Conservation (phyloP, 1,140 invertebrate species). For the Helicoverpa armigera region DNA sequence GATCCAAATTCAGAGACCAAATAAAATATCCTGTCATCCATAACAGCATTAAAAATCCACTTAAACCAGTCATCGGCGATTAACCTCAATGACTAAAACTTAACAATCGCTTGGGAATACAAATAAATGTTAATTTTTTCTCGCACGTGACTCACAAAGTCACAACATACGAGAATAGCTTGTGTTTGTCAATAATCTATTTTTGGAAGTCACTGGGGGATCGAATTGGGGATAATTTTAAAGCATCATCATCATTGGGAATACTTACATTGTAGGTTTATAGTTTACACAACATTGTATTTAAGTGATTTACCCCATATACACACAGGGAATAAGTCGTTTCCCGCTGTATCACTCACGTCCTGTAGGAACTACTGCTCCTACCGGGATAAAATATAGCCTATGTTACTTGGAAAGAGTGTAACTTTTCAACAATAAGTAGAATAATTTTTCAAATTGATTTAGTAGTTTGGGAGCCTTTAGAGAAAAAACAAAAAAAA, state of each 20-base stretch:
- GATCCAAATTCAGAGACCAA: not conserved
- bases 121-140: conserved; percentile 2
- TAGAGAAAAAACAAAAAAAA: no score
- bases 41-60: not conserved
- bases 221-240: not conserved
- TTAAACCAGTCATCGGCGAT: conserved; percentile 1
- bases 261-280: not conserved
- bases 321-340: no score
- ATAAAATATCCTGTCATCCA: not conserved
- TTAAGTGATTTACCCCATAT: no score
- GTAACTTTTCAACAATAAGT: no score
- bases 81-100: not conserved
- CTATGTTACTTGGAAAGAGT: no score
- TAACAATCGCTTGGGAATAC: not conserved
- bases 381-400: no score
- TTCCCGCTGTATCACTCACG: no score
- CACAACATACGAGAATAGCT: not conserved
- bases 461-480: no score
- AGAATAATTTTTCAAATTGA: no score
- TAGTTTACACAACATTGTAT: no score
- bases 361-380: no score
- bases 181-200: not conserved
- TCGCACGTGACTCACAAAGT: not conserved
- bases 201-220: not conserved
- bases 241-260: not conserved